Base-by-base conservation (phyloP, 2,888 invertebrate genomes). In the Dermolepida albohirtum region DNA sequence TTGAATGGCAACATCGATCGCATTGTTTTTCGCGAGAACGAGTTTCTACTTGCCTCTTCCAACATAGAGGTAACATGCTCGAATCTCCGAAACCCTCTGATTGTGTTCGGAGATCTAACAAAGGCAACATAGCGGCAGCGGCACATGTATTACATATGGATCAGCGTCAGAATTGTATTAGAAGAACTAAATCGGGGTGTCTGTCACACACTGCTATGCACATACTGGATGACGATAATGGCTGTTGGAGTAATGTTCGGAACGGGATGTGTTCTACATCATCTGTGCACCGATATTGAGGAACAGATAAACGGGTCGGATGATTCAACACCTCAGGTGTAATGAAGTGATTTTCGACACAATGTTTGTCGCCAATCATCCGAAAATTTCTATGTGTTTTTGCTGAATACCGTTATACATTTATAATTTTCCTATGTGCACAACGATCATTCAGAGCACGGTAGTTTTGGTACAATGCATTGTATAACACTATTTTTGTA, bases 21-120 rank as follows among this genome's bases (percentile, higher is more conserved):
- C 47, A 62, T 62, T 62, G 59, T 62, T 62, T 62, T 62, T 49
- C 59, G 44, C 16, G 14, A 12, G 47, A 39, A 34, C 34, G 59
- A 34, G 43, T 39, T 49, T 62, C 39, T 47, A 47, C 47, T 49
- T 47, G 49, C 49, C 49, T 49, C 44, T n/a, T 44, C 10, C 49
- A 22, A 11, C 34, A 34, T 34, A 34, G 5, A 34, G 10, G 22
- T 22, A 11, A n/a, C 49, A 16, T 22, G 49, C 22, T 49, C 22
- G 1, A 22, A 49, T 49, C 22, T 11, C n/a, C 16, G n/a, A 22
- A 49, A 22, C 49, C 49, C 22, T 17, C 49, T 8, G 49, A 49
- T 22, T 49, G 49, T n/a, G 49, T 49, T 49, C 49, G 22, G 17
- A 17, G 11, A 10, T 4, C 22, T 49, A 49, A 17, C 49, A 22